Evolutionary conservation across 2,113 vertebrate genomes (phyloP), one percentile per base, ranked within the genome.

Genomic region (Stigmatopora argus): DNA sequence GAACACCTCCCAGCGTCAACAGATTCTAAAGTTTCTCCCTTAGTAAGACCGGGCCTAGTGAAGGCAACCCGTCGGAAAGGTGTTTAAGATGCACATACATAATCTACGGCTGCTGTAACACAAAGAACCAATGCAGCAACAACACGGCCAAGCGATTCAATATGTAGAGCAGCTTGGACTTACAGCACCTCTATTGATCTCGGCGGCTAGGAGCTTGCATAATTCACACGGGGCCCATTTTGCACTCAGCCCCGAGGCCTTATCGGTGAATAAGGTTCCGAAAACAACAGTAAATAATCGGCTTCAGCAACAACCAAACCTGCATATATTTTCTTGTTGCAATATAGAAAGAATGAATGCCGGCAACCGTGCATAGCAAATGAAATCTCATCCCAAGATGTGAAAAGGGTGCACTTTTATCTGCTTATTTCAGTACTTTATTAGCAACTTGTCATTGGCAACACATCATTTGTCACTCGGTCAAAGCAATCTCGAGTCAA

Each of bases 131-230:
- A 41, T 70, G 78, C 62, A 62, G 75, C 78, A 69, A 72, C 69
- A 51, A 74, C 66, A 78, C 72, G 21, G 62, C 55, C 56, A 23
- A 18, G 59, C 21, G 52, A 67, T 83, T 84, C 83, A 55, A 87
- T 85, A 72, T 11, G 57, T 68, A 44, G 65, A 64, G 71, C 66
- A 64, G 74, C 69, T 71, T 74, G 55, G 75, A 83, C 80, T 75
- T 73, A 67, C 49, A 68, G 67, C 74, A 69, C 78, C 75, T 35
- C 2, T 77, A 87, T 86, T 81, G 86, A 88, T 87, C 76, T 45
- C 61, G 3, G 10, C 58, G 63, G 62, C 72, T 63, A 74, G 71
- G 65, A 70, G 62, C 78, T 69, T 74, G 67, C 68, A 73, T 80
- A 74, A 80, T 76, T 85, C 63, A 76, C 71, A 21, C 19, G 74